These are phyloP conservation scores for Tachycineta bicolor DNA, from an alignment of 2,113 vertebrate genomes.

Conservation along the genomic window DNA sequence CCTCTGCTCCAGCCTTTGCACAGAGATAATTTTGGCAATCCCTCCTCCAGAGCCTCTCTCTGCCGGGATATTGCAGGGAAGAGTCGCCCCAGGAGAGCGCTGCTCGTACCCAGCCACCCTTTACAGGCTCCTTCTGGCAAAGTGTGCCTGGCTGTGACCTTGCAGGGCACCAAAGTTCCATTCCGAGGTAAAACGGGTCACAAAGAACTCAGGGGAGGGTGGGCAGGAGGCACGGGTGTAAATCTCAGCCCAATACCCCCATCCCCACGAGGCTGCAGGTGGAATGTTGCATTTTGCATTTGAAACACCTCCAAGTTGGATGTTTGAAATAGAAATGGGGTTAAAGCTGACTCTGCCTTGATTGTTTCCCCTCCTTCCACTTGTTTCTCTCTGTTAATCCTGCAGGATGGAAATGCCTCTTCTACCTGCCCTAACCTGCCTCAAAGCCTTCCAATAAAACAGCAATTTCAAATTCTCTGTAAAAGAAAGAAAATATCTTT, in stretches of 20 bases:
- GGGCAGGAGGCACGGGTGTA: not conserved
- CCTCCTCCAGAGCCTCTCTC: not conserved
- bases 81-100: not conserved
- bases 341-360: not conserved
- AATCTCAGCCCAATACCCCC: not conserved
- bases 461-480: not conserved
- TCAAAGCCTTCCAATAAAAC: not conserved
- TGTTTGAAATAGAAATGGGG: not conserved
- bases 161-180: not conserved
- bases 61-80: not conserved
- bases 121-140: not conserved
- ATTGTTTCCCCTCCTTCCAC: not conserved
- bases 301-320: not conserved
- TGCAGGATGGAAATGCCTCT: not conserved
- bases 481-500: not conserved
- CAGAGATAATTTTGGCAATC: not conserved
- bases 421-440: not conserved
- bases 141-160: not conserved
- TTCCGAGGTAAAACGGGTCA: not conserved
- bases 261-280: not conserved
- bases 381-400: not conserved
- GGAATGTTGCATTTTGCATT: too few species aligned
- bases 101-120: not conserved
- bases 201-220: not conserved
- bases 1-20: not conserved